These are phyloP conservation scores for Spea bombifrons DNA, from an alignment of 2,113 vertebrate species.

Conservation along the genomic window DNA sequence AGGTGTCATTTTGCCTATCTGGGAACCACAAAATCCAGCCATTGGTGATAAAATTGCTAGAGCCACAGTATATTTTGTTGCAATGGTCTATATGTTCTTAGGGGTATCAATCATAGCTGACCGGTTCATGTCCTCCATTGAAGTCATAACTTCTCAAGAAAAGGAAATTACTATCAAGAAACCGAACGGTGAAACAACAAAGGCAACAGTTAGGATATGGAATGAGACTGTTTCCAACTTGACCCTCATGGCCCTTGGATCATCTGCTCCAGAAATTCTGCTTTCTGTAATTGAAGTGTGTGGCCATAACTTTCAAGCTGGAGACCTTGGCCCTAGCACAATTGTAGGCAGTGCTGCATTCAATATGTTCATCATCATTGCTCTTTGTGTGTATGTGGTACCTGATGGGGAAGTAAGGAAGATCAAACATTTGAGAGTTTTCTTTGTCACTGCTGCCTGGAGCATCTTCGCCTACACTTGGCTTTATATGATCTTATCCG, in stretches of 20 bases:
- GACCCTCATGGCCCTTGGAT: constrained; percentile 94
- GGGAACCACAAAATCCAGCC: constrained; percentile 81
- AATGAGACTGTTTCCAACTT: constrained; percentile 97
- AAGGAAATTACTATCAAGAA: constrained; percentile 90
- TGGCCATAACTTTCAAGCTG: constrained; percentile 85
- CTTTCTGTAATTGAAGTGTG: constrained; percentile 95
- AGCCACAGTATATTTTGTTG: constrained; percentile 91
- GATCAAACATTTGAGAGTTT: constrained; percentile 92
- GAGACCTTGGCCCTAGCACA: constrained; percentile 93
- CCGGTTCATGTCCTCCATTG: constrained; percentile 97
- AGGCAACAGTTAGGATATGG: constrained; percentile 91
- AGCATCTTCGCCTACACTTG: constrained; percentile 96
- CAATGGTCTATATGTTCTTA: constrained; percentile 91
- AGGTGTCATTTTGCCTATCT: constrained; percentile 88
- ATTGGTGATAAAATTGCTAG: constrained; percentile 88
- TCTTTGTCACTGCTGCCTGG: constrained; percentile 94
- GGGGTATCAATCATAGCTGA: constrained; percentile 96
- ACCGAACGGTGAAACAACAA: constrained; percentile 85
- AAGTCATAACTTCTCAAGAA: constrained; percentile 97
- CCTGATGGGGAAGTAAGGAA: constrained; percentile 87
- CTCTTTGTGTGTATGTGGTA: constrained; percentile 89
- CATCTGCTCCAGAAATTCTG: constrained; percentile 92
- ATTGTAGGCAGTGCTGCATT: constrained; percentile 97
- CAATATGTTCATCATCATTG: constrained; percentile 98
- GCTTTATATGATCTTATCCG: constrained; percentile 93